Evolutionary conservation across 2,888 invertebrate species (phyloP).

Genomic region (Formica aserva): DNA sequence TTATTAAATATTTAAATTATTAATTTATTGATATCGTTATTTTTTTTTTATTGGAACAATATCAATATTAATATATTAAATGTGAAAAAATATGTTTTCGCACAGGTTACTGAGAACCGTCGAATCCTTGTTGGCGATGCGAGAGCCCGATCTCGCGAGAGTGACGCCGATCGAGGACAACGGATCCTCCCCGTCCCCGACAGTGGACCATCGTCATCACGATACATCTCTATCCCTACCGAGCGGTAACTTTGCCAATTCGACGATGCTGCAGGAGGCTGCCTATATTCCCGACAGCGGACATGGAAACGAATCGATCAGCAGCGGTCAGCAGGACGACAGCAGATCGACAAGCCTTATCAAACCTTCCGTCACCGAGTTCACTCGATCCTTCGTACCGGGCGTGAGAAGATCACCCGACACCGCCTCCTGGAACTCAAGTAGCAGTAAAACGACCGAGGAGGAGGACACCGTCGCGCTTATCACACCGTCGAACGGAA

Average conservation of each 20-base stretch:
- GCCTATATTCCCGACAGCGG: slow-evolving; percentile 68
- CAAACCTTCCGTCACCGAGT: slow-evolving; percentile 58
- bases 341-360: slow-evolving; percentile 63
- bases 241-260: slow-evolving; percentile 72
- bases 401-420: slow-evolving; percentile 81
- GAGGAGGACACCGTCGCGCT: slow-evolving; percentile 75
- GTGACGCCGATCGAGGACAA: slow-evolving; percentile 71
- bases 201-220: slow-evolving; percentile 55
- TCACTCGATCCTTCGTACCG: slow-evolving; percentile 69
- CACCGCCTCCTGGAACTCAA: slow-evolving; percentile 80
- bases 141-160: slow-evolving; percentile 88
- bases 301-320: slow-evolving; percentile 71
- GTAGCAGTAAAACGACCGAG: slow-evolving; percentile 79
- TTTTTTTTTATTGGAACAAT: background rate
- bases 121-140: slow-evolving; percentile 89
- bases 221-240: slow-evolving; percentile 65
- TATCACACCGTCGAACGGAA: slow-evolving; percentile 40
- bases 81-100: slow-evolving; percentile 1
- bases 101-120: slow-evolving; percentile 88
- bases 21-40: background rate
- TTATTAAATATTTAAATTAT: background rate
- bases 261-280: slow-evolving; percentile 69
- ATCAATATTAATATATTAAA: background rate
- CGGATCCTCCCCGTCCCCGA: slow-evolving; percentile 71
- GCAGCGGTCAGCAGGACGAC: slow-evolving; percentile 72